Evolutionary conservation across 2,113 vertebrate species (phyloP).

Genomic region (Nothocercus nigrocapillus): DNA sequence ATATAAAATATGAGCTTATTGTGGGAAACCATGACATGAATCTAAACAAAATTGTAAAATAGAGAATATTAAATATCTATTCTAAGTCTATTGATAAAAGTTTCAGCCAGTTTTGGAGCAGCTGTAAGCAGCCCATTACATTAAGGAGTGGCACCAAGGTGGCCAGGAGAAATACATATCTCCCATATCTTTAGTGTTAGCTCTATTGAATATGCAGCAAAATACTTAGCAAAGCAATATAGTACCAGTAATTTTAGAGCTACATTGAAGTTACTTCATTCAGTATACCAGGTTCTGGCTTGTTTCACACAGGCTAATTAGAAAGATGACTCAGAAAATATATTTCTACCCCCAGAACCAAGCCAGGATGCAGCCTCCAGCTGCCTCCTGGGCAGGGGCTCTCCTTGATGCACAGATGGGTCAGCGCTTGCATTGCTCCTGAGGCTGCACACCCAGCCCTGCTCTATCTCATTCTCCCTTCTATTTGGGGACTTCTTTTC

Average conservation of each 20-base stretch:
- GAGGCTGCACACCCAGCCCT: neutral
- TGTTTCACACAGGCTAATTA: neutral
- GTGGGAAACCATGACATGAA: neutral
- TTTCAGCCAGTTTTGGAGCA: neutral
- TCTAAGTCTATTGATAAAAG: neutral
- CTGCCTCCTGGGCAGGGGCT: neutral
- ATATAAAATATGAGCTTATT: neutral
- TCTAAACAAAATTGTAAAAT: neutral
- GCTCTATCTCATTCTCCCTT: neutral
- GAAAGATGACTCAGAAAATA: neutral
- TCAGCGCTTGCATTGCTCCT: neutral
- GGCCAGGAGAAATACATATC: neutral
- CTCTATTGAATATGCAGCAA: rapidly evolving
- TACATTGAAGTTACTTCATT: neutral
- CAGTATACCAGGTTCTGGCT: neutral
- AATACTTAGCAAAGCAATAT: neutral
- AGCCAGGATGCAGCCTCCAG: neutral
- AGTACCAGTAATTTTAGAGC: neutral
- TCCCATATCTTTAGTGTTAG: rapidly evolving
- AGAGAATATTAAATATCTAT: neutral
- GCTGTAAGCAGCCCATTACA: rapidly evolving
- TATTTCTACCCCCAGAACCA: neutral
- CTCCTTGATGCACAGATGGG: neutral
- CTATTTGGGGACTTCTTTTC: neutral
- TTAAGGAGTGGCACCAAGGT: rapidly evolving